Conservation (phyloP, 2,113 vertebrate species). For the Taurulus bubalis region DNA sequence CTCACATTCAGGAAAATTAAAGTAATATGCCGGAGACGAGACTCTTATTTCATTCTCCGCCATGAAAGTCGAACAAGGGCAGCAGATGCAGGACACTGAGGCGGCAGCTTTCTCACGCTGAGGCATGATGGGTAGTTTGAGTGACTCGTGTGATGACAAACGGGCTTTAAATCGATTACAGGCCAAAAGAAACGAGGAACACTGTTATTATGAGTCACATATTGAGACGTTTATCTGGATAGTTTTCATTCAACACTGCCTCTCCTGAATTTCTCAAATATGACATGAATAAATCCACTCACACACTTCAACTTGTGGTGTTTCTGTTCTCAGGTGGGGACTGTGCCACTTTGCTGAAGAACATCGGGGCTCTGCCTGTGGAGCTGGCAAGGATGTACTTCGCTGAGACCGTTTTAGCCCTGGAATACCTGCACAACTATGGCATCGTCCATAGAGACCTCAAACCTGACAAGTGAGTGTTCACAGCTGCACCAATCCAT, state of each 20-base stretch:
- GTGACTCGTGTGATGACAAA: conserved; percentile 22
- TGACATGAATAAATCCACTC: too few species aligned
- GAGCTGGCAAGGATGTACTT: conserved; percentile 95
- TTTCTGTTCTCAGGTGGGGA: conserved; percentile 87
- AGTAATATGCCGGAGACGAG: conserved; percentile 1
- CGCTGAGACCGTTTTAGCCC: conserved; percentile 92
- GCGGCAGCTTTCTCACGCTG: conserved; percentile 5
- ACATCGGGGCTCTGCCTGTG: conserved; percentile 93
- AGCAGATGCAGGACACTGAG: background rate
- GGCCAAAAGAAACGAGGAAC: background rate
- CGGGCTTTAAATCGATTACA: conserved; percentile 6
- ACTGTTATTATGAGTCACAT: background rate
- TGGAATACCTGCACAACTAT: conserved; percentile 95
- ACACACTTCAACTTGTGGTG: too few species aligned
- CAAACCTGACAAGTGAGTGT: conserved; percentile 94
- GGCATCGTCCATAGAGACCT: conserved; percentile 96
- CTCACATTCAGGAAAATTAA: conserved; percentile 14
- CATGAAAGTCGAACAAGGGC: conserved; percentile 34
- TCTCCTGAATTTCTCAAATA: too few species aligned
- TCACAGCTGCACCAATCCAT: background rate
- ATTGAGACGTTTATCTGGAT: conserved; percentile 2
- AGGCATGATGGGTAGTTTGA: conserved; percentile 12
- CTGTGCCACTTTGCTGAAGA: conserved; percentile 94
- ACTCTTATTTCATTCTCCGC: conserved; percentile 30
- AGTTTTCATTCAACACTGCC: background rate